Evolutionary conservation across 2,797 vertebrate genomes (phyloP), one percentile per base, ranked within the genome.

Genomic region (Schizothorax lantsangensis): DNA sequence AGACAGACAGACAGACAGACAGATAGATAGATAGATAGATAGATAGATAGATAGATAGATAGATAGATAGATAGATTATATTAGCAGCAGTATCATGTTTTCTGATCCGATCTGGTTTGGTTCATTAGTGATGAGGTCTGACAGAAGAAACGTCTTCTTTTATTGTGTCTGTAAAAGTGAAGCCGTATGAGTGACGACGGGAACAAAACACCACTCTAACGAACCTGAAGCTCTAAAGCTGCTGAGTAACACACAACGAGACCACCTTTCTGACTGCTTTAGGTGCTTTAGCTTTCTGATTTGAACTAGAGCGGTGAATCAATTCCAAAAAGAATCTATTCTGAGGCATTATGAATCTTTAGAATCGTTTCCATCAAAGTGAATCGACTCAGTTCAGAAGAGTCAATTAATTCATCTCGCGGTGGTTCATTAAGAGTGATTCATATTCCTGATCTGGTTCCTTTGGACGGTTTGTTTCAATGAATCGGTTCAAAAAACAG

Each of bases 101-200:
- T 57, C 33, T 79, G 64, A 79, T 87, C 79, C 81, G 92, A 89
- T 91, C 90, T 90, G 91, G 88, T 91, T 88, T 77, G 82, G 86
- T 90, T 92, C 92, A 95, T 94, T 92, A 92, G 88, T 86, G 86
- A 6, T 23, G 45, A 19, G 78, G 59, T 38, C 47, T 62, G 79
- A 69, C 68, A 74, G 78, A 45, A 83, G 83, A 72, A 85, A 81
- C 33, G 49, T 89, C 86, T 87, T 57, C 78, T 90, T 95, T 94
- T 93, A 94, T 89, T 90, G 88, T 90, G 79, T 92, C 92, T 93
- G 94, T 92, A 94, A 93, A 95, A 89, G 81, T n/a, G 77, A 89
- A 66, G 75, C 75, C 47, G 77, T 87, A 87, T 52, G 68, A 30
- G 52, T 59, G 47, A 78, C 80, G 89, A 88, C 54, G n/a, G 83